Conservation (phyloP, 2,797 vertebrate species). For the Gobio occitaniae region DNA sequence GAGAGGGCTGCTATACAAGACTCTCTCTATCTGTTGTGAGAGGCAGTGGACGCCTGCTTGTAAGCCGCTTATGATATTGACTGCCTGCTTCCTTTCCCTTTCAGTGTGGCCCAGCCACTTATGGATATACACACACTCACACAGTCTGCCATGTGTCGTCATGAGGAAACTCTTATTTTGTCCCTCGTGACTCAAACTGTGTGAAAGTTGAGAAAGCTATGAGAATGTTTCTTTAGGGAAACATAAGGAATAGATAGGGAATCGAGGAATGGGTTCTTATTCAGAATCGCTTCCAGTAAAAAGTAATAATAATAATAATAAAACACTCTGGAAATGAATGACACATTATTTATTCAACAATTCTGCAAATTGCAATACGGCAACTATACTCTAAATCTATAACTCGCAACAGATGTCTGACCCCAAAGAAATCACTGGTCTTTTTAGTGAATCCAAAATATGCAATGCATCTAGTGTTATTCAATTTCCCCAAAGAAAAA, state of each 20-base stretch:
- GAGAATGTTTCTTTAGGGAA: constrained; percentile 34
- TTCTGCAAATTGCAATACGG: background rate
- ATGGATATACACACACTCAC: constrained; percentile 50
- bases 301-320: background rate
- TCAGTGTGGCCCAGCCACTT: constrained; percentile 58
- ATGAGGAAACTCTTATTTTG: constrained; percentile 58
- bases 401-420: background rate
- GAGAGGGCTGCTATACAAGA: constrained; percentile 64
- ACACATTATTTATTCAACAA: background rate
- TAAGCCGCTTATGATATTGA: constrained; percentile 69
- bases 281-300: background rate
- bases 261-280: background rate
- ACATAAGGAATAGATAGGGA: background rate
- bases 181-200: constrained; percentile 35
- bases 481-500: background rate
- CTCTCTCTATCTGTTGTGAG: constrained; percentile 66
- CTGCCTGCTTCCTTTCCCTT: constrained; percentile 68
- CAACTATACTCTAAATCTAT: background rate
- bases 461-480: background rate
- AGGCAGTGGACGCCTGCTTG: constrained; percentile 63
- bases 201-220: constrained; percentile 53
- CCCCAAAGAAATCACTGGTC: background rate
- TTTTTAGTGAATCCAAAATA: background rate
- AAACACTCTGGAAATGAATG: background rate
- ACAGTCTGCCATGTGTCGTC: constrained; percentile 54